Percentiles rank a stretch among this genome's conserved stretches.
phyloP scores from a whole-genome alignment of 2,113 vertebrate species.

The Tricholaema leucomelas region DNA sequence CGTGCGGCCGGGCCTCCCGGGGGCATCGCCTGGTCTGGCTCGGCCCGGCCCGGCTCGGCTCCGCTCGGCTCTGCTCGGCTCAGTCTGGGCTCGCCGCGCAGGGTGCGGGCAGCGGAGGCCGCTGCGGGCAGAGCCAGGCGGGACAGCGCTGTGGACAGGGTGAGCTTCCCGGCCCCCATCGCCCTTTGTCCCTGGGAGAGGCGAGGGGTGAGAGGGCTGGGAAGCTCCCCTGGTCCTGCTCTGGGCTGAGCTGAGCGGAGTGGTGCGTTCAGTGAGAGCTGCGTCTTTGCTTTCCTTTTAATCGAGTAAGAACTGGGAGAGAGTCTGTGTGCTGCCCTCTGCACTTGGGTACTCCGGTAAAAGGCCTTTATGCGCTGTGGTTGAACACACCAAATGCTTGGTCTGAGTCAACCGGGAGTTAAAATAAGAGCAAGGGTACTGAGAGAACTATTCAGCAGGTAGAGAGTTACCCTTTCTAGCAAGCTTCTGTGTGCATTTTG shows the following conservation, averaged over 20 bases:
- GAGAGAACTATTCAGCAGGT: not conserved
- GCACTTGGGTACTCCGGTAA: not conserved
- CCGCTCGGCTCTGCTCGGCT: too few species aligned
- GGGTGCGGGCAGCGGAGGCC: not conserved
- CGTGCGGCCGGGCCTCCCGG: not conserved
- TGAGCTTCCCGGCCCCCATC: too few species aligned
- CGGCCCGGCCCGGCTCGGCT: too few species aligned
- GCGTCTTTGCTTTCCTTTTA: not conserved
- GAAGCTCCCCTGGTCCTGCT: rapidly evolving
- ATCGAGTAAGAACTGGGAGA: too few species aligned
- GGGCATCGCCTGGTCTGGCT: too few species aligned
- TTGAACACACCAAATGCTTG: not conserved
- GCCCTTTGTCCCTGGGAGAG: not conserved
- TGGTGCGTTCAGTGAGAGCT: not conserved
- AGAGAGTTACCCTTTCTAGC: not conserved
- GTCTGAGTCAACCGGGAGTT: not conserved
- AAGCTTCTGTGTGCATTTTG: rapidly evolving
- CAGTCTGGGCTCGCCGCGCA: too few species aligned
- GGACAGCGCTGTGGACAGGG: not conserved
- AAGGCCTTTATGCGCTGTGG: not conserved
- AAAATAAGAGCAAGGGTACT: not conserved
- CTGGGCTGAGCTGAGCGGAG: rapidly evolving
- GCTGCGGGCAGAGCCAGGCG: not conserved
- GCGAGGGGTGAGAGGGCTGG: not conserved
- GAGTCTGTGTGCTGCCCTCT: too few species aligned